Evolutionary conservation across 2,113 vertebrate genomes (phyloP).

Genomic region (Hemiprocne comata): DNA sequence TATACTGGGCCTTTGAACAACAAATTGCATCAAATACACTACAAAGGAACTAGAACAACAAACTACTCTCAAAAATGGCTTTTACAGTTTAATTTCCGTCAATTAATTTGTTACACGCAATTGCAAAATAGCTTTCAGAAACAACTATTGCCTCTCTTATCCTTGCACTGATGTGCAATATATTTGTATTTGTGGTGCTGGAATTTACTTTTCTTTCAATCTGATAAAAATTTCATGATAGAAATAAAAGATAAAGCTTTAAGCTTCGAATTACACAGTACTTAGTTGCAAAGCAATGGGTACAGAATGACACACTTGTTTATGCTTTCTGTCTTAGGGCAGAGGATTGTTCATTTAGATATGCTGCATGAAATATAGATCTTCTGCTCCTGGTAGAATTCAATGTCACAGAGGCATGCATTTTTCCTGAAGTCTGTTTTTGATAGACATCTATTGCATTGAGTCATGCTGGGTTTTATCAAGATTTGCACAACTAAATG

Average conservation of each 20-base stretch:
- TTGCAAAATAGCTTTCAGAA: neutral
- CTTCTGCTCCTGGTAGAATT: slow-evolving; percentile 35
- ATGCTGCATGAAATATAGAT: slow-evolving; percentile 24
- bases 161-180: neutral
- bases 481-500: neutral
- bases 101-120: neutral
- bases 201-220: neutral
- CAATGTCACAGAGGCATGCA: slow-evolving; percentile 34
- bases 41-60: neutral
- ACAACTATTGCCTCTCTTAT: neutral
- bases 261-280: neutral
- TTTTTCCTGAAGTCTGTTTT: slow-evolving; percentile 48
- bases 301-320: neutral
- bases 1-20: neutral
- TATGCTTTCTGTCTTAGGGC: neutral
- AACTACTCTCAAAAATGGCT: accelerated
- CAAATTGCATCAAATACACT: neutral
- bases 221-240: neutral
- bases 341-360: slow-evolving; percentile 30
- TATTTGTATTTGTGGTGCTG: neutral
- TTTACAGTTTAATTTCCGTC: neutral
- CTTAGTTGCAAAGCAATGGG: neutral
- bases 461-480: neutral
- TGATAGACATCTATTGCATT: slow-evolving; percentile 37
- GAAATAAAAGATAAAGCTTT: neutral